Conservation (phyloP, 2,797 vertebrate species). For the Parauchenoglanis punctatus region DNA sequence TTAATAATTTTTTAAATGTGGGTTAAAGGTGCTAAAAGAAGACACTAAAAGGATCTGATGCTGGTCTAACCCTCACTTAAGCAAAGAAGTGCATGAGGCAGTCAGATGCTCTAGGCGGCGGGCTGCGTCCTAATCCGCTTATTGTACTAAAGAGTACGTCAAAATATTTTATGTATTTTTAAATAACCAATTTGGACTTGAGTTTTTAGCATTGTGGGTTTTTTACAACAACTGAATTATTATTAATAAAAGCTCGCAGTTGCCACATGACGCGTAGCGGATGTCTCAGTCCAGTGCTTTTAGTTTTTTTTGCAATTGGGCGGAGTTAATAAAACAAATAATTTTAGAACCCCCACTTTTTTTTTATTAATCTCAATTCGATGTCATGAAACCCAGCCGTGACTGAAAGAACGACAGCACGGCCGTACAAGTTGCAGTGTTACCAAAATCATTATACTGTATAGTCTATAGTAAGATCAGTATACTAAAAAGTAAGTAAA, state of each 20-base stretch:
- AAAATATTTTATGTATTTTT: neutral
- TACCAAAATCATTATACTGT: neutral
- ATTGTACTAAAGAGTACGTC: neutral
- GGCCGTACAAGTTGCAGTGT: neutral
- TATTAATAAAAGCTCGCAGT: neutral
- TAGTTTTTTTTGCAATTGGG: too few species aligned
- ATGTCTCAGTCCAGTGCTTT: too few species aligned
- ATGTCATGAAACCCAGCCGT: neutral
- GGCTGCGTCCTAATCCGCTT: conserved; percentile 9
- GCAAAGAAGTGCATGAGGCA: neutral
- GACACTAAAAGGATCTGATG: neutral
- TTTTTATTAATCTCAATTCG: neutral
- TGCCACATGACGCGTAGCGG: neutral
- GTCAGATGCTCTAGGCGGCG: neutral
- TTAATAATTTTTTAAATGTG: neutral
- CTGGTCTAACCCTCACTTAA: neutral
- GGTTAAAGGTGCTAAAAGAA: neutral
- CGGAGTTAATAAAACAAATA: neutral
- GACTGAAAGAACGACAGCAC: neutral
- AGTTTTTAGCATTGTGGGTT: neutral
- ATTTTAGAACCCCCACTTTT: neutral
- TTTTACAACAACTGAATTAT: neutral
- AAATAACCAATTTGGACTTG: neutral
- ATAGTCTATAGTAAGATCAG: neutral
- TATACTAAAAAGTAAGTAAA: neutral